phyloP scores from a whole-genome alignment of 2,797 vertebrate genomes.

The Gallirallus australis region DNA sequence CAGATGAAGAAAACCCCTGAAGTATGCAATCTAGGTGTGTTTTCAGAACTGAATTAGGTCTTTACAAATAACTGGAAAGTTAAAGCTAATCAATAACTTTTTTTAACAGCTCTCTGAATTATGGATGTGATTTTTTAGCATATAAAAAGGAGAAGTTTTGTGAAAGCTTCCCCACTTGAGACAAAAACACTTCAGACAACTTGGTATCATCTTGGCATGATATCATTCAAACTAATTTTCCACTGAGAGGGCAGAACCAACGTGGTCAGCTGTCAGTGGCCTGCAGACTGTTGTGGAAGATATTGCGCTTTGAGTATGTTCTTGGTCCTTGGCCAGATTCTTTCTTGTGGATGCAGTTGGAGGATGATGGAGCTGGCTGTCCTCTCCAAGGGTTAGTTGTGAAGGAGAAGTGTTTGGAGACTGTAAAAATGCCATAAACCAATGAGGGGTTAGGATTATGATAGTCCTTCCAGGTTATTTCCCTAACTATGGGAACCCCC shows the following conservation, averaged over 20 bases:
- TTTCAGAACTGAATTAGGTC: not conserved
- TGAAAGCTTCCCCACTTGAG: not conserved
- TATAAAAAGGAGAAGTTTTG: not conserved
- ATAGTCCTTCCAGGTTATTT: not conserved
- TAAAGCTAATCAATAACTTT: constrained; percentile 18
- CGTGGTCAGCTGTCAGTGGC: not conserved
- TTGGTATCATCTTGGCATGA: not conserved
- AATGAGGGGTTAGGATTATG: not conserved
- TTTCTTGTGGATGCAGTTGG: not conserved
- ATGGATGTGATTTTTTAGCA: not conserved
- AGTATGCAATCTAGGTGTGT: not conserved
- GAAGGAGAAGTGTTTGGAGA: constrained; percentile 1
- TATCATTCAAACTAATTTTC: not conserved
- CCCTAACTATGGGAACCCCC: not conserved
- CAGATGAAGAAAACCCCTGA: constrained; percentile 9
- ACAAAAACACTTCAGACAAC: not conserved
- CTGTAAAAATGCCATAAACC: not conserved
- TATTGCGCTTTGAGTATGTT: not conserved
- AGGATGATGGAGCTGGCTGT: not conserved
- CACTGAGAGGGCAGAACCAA: not conserved
- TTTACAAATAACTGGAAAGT: not conserved
- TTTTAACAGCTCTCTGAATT: constrained; percentile 3
- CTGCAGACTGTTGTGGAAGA: not conserved
- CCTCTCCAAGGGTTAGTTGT: not conserved
- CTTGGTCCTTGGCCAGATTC: constrained; percentile 1